Evolutionary conservation across 1,140 invertebrate genomes (phyloP).

Genomic region (Drosophila quadrilineata): DNA sequence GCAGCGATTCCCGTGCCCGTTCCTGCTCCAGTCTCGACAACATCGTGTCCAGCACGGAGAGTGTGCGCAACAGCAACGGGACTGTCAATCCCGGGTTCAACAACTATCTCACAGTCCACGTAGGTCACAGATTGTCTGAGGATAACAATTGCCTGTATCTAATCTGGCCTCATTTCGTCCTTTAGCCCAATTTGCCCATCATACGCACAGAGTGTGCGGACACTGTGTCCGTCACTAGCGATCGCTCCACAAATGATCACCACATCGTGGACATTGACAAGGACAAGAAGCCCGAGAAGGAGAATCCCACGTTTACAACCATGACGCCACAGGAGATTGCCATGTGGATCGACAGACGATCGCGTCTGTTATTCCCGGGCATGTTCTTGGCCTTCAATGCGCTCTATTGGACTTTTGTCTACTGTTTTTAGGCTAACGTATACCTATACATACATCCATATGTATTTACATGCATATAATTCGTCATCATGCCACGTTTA

Average conservation of each 20-base stretch:
- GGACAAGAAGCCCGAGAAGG: constrained; percentile 67
- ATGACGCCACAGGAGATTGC: constrained; percentile 94
- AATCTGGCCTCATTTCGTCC: background rate
- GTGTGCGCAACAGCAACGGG: constrained; percentile 71
- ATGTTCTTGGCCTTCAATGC: constrained; percentile 91
- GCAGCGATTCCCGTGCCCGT: constrained; percentile 82
- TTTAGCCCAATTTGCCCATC: constrained; percentile 65
- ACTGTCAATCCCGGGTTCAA: constrained; percentile 75
- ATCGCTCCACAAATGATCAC: constrained; percentile 60
- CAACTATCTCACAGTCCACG: constrained; percentile 86
- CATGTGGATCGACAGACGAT: constrained; percentile 90
- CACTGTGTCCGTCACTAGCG: constrained; percentile 60
- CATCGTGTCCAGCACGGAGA: constrained; percentile 75
- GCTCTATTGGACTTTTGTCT: constrained; percentile 92
- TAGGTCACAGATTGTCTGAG: no score
- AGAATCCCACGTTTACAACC: constrained; percentile 84
- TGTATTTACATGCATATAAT: constrained; percentile 48
- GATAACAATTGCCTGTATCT: background rate
- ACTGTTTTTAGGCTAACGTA: constrained; percentile 56
- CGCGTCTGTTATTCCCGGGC: constrained; percentile 89
- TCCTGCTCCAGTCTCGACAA: constrained; percentile 87
- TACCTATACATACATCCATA: background rate
- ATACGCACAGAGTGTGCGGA: constrained; percentile 74
- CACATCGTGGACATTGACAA: constrained; percentile 70
- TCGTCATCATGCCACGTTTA: constrained; percentile 45